A percentile compares a stretch with the other conserved stretches of the same genome.
These are phyloP conservation scores for Dicerorhinus sumatrensis DNA, from an alignment of 2,113 vertebrate genomes.

Conservation along the genomic window DNA sequence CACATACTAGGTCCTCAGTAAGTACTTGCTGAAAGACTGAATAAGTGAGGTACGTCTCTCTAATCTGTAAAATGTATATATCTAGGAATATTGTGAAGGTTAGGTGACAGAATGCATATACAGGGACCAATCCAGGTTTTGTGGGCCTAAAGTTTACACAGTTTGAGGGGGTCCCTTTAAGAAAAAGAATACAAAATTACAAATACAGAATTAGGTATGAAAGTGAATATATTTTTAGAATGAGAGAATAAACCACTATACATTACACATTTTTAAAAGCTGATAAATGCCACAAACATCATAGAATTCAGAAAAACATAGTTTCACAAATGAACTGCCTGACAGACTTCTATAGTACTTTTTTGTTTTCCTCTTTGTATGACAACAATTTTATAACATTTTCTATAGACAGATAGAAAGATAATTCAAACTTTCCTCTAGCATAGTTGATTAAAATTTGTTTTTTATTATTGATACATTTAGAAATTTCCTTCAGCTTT, in stretches of 20 bases:
- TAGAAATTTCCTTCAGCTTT: background rate
- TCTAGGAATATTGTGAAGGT: background rate
- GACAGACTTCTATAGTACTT: background rate
- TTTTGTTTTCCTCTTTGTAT: background rate
- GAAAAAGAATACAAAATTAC: background rate
- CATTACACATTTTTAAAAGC: background rate
- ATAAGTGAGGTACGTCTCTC: background rate
- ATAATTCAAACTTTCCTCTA: background rate
- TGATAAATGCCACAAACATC: background rate
- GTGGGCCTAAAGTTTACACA: background rate
- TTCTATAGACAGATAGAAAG: background rate
- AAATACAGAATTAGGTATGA: background rate
- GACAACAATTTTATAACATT: constrained; percentile 1
- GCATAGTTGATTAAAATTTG: background rate
- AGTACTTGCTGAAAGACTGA: constrained; percentile 34
- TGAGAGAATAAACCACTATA: background rate
- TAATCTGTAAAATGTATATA: constrained; percentile 1
- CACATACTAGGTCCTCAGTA: background rate
- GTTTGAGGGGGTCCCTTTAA: background rate
- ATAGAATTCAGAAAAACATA: background rate
- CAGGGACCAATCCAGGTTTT: background rate
- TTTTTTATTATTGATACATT: background rate
- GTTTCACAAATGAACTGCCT: constrained; percentile 4
- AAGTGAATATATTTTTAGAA: constrained; percentile 26
- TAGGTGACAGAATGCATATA: background rate